phyloP scores from a whole-genome alignment of 2,113 vertebrate species.

The Pseudorhombus dupliciocellatus region DNA sequence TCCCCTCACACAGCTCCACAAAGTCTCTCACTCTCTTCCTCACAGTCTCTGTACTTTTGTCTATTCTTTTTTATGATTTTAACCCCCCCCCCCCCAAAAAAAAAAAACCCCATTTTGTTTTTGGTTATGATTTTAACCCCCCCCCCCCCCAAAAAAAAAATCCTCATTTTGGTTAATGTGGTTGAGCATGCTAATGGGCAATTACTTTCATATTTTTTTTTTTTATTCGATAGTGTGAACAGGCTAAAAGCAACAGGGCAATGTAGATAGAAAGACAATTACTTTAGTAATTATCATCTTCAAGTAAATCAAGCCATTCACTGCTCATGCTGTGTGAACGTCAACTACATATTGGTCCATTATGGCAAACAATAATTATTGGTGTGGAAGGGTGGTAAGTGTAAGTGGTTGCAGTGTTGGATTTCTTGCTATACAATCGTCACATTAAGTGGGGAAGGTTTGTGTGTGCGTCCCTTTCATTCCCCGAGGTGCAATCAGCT shows the following conservation, averaged over 20 bases:
- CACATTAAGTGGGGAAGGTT: slow-evolving; percentile 25
- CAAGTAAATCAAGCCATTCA: slow-evolving; percentile 50
- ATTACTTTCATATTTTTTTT: slow-evolving; percentile 37
- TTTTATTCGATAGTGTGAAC: slow-evolving; percentile 39
- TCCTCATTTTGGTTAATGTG: slow-evolving; percentile 5
- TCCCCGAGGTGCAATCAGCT: slow-evolving; percentile 42
- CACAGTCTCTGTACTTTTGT: neutral
- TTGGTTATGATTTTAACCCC: neutral
- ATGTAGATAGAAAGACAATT: slow-evolving; percentile 48
- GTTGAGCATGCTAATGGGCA: slow-evolving; percentile 22
- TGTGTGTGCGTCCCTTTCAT: slow-evolving; percentile 9
- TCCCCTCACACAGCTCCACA: slow-evolving; percentile 10
- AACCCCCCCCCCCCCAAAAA: neutral
- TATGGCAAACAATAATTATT: slow-evolving; percentile 51
- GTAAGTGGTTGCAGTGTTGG: slow-evolving; percentile 34
- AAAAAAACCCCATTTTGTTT: neutral
- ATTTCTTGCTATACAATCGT: slow-evolving; percentile 48
- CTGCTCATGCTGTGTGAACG: slow-evolving; percentile 55
- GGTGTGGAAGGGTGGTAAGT: slow-evolving; percentile 42
- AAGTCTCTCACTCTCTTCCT: neutral
- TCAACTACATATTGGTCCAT: slow-evolving; percentile 48
- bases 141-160: neutral
- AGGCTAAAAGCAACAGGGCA: slow-evolving; percentile 39
- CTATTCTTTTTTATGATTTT: neutral
- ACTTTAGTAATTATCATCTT: slow-evolving; percentile 45